Percentiles rank a stretch among this genome's conserved stretches.
These are phyloP conservation scores for Macrotus californicus DNA, from an alignment of 2,113 vertebrate genomes.

Conservation along the genomic window DNA sequence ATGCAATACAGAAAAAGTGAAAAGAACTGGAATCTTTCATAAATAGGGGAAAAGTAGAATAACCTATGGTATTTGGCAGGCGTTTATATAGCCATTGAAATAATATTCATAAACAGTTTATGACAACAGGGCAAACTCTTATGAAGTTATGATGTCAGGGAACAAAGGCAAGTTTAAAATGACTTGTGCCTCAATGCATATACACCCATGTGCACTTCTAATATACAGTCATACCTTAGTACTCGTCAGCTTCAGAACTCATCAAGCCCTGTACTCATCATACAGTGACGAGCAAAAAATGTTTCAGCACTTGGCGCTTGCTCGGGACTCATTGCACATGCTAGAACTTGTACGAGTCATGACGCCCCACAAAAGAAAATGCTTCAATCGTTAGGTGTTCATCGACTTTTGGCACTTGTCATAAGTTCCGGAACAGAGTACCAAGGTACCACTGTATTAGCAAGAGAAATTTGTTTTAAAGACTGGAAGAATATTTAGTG, in stretches of 20 bases:
- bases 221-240: background rate
- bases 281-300: too few species aligned
- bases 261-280: too few species aligned
- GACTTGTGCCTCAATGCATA: background rate
- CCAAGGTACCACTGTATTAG: background rate
- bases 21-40: background rate
- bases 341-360: too few species aligned
- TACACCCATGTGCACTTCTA: background rate
- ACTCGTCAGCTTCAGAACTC: too few species aligned
- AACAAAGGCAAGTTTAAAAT: background rate
- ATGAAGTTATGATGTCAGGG: slow-evolving; percentile 1
- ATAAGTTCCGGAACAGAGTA: too few species aligned
- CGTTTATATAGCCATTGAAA: background rate
- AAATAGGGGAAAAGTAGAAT: background rate
- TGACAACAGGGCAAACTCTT: background rate
- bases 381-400: too few species aligned
- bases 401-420: too few species aligned
- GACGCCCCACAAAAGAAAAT: too few species aligned
- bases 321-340: too few species aligned
- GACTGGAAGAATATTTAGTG: background rate
- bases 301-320: too few species aligned
- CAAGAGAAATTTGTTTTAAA: background rate
- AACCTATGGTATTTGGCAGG: background rate
- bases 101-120: background rate
- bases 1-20: slow-evolving; percentile 1